A percentile compares a stretch with the other conserved stretches of the same genome.
These are phyloP conservation scores for Oreochromis aureus DNA, from an alignment of 2,113 vertebrate species.

Conservation along the genomic window DNA sequence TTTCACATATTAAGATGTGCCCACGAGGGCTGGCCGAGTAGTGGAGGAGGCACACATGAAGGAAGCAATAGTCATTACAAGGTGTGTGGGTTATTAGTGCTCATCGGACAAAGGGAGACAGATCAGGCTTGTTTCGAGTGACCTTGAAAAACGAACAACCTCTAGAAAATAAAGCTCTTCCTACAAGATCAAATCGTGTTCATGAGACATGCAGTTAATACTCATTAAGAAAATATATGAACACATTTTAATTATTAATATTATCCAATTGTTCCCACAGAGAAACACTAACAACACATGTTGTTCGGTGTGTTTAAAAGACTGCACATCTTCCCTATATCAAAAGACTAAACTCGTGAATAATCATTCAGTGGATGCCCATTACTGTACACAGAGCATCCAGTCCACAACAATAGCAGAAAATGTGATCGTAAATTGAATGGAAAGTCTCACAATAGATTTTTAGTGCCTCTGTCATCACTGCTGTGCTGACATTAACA, in stretches of 20 bases:
- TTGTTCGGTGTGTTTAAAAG: not conserved
- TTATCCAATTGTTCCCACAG: not conserved
- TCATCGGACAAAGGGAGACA: not conserved
- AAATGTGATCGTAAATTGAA: not conserved
- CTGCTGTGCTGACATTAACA: not conserved
- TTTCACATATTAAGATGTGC: not conserved
- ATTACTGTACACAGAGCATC: not conserved
- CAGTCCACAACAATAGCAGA: not conserved
- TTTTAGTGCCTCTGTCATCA: not conserved
- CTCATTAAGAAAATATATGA: not conserved
- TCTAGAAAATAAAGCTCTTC: not conserved
- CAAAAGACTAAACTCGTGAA: not conserved
- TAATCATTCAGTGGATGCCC: not conserved
- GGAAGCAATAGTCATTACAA: not conserved
- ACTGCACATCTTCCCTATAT: not conserved
- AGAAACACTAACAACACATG: not conserved
- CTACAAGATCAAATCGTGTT: not conserved
- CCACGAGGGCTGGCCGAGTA: not conserved
- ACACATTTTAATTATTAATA: not conserved
- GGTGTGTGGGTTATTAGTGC: not conserved
- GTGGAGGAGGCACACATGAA: not conserved
- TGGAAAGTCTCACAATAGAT: not conserved
- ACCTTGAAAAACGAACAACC: not conserved
- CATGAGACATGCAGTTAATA: not conserved
- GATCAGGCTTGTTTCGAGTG: not conserved